Conservation (phyloP, 2,113 vertebrate species). For the Pseudopodoces humilis region DNA sequence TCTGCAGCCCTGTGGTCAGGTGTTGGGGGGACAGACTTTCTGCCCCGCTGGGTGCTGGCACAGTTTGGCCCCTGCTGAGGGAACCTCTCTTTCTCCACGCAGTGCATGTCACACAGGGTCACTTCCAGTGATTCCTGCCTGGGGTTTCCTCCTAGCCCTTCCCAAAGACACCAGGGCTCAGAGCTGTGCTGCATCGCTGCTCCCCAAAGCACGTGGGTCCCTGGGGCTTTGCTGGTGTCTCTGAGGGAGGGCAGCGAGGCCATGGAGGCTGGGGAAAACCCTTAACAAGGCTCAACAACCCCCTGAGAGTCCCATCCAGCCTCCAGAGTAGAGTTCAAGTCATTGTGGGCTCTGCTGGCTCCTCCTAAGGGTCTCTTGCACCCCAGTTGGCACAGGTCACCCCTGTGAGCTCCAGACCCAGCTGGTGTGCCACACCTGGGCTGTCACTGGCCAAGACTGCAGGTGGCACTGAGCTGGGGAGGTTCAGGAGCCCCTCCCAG, state of each 20-base stretch:
- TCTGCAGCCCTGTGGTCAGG: neutral
- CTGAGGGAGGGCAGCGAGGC: neutral
- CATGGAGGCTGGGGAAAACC: neutral
- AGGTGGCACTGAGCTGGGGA: neutral
- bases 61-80: fast-evolving
- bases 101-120: fast-evolving
- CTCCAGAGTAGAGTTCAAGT: neutral
- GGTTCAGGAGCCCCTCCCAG: neutral
- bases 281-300: neutral
- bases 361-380: neutral
- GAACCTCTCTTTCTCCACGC: neutral
- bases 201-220: neutral
- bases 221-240: neutral
- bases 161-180: fast-evolving
- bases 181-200: neutral
- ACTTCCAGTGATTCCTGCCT: fast-evolving
- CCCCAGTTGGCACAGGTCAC: fast-evolving
- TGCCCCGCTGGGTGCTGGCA: neutral
- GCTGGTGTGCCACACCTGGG: neutral
- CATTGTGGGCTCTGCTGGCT: fast-evolving
- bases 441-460: neutral
- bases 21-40: neutral
- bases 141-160: neutral
- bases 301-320: neutral
- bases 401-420: neutral